These are phyloP conservation scores for Procambarus clarkii DNA, from an alignment of 1,140 invertebrate genomes.

Conservation along the genomic window DNA sequence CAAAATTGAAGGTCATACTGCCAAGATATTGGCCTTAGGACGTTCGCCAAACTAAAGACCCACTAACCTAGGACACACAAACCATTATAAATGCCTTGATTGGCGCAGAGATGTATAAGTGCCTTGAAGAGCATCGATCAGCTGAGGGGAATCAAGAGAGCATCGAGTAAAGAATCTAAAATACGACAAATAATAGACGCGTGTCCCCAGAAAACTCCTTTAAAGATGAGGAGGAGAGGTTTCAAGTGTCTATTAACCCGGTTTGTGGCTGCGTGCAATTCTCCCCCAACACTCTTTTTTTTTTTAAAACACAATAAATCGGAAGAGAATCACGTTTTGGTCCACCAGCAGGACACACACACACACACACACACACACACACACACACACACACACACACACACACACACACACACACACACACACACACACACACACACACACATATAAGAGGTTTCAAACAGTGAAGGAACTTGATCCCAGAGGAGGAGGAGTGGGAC, in stretches of 20 bases:
- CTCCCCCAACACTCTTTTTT: not conserved
- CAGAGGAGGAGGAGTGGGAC: not conserved
- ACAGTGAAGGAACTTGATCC: not conserved
- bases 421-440: too few relatives aligned
- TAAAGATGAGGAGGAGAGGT: not conserved
- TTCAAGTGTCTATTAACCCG: not conserved
- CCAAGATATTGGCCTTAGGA: too few relatives aligned
- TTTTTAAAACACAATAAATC: not conserved
- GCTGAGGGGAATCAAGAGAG: not conserved
- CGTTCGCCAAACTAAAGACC: too few relatives aligned
- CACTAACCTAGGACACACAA: not conserved
- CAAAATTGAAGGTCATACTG: too few relatives aligned
- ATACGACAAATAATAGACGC: too few relatives aligned
- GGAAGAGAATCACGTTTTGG: slow-evolving; percentile 4
- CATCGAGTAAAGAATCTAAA: not conserved
- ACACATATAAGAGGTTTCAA: not conserved
- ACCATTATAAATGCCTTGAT: not conserved
- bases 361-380: too few relatives aligned
- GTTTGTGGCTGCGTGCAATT: not conserved
- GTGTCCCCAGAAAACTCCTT: not conserved
- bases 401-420: not conserved
- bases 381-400: not conserved
- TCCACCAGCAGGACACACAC: not conserved
- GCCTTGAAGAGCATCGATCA: not conserved
- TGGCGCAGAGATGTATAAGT: not conserved